Conservation (phyloP, 2,888 invertebrate species). For the Euplagia quadripunctaria region DNA sequence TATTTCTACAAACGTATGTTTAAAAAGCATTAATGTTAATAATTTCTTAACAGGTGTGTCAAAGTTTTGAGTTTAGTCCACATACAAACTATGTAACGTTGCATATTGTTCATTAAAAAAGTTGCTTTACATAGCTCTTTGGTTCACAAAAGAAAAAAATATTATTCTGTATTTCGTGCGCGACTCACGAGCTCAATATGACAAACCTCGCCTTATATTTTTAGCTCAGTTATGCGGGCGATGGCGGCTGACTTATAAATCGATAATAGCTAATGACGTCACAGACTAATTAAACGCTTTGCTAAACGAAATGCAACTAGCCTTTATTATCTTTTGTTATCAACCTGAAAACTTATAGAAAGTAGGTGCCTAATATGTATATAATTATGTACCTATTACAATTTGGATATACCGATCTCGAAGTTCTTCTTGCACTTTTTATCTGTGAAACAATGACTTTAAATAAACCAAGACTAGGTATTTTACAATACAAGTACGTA, state of each 20-base stretch:
- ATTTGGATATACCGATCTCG: not conserved
- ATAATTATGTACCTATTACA: not conserved
- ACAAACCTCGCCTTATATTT: constrained; percentile 2
- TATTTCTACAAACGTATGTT: not conserved
- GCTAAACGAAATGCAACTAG: not conserved
- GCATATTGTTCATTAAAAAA: not conserved
- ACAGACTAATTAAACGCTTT: not conserved
- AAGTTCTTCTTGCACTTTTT: not conserved
- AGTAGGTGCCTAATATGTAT: too few relatives aligned
- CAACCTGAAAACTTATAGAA: not conserved
- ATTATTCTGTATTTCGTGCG: not conserved
- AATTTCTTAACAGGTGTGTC: not conserved
- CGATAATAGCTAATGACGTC: not conserved
- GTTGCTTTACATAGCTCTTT: not conserved
- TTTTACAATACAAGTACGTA: not conserved
- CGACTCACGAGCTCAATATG: not conserved
- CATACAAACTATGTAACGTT: not conserved
- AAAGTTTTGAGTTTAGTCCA: too few relatives aligned
- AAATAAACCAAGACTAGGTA: not conserved
- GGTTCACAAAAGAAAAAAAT: not conserved
- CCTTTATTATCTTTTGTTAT: not conserved
- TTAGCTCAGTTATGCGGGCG: constrained; percentile 3
- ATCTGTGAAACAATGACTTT: not conserved
- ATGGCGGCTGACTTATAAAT: not conserved
- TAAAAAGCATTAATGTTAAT: not conserved